Evolutionary conservation across 2,888 invertebrate genomes (phyloP), one percentile per base, ranked within the genome.

Genomic region (Apotomis turbidana): DNA sequence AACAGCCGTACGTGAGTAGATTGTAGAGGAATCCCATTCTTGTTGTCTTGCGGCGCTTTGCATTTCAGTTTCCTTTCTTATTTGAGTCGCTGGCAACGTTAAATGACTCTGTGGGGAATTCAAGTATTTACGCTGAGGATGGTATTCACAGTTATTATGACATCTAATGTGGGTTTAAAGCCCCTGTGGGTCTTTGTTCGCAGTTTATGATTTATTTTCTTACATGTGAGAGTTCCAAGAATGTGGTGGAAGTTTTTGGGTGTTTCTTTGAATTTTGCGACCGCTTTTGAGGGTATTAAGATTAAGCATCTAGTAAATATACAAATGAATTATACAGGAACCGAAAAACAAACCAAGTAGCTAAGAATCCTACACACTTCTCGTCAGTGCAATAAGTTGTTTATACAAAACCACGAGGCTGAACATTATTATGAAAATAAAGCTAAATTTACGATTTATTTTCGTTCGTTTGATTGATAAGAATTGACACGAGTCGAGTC

Each of bases 1-100:
- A 88, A 85, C 86, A 80, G 77, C 77, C 78, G 86, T 87, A 92
- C 93, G 93, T 93, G 93, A 87, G 83, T 75, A 77, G 91, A 83
- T 83, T 93, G 85, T 85, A 80, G 83, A 91, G 80, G 82, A 86
- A 83, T 79, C 83, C 83, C 81, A 84, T 86, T 87, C 86, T 87
- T 84, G 82, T 87, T 83, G 80, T 80, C 82, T 81, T 78, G 81
- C 76, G 71, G 77, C 78, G 82, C 81, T 87, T 88, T 82, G 85
- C 82, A 86, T 87, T 85, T 87, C 83, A 87, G 87, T 85, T 83
- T 82, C 82, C 83, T 85, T 85, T 87, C 82, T 84, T 81, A 81
- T 80, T 82, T 81, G 79, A 81, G 85, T 81, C 67, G 73, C 62
- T 70, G 74, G 63, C 62, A 66, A 75, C 76, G 78, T 78, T 78